Base-by-base conservation (phyloP, 2,888 invertebrate genomes). In the Nemoura dubitans region DNA sequence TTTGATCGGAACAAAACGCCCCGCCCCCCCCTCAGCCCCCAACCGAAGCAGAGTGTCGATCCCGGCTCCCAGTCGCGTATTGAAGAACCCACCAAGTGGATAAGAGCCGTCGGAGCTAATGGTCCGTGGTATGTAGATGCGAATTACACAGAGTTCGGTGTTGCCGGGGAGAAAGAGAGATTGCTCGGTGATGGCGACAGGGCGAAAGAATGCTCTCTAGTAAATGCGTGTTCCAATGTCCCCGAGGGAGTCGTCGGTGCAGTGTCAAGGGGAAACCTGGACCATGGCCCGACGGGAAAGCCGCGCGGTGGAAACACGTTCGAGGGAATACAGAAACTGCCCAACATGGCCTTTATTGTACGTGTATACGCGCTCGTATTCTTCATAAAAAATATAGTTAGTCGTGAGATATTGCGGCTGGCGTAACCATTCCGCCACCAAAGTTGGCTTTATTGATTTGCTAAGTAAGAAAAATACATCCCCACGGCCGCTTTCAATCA, bases 111-210 rank as follows among this genome's bases (percentile, higher is more conserved):
- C 59, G 59, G 21, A 76, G 85, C 76, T 87, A 87, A 87, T 87
- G 87, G 86, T 77, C 86, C 86, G 85, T 86, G 85, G 36, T 81
- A 87, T 86, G 85, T 81, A 87, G 85, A 87, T 87, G 85, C 85
- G 87, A 87, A 87, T 87, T 86, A 87, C 78, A 85, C 82, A 21
- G 83, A 83, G 83, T 42, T 42, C n/a, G 42, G 42, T 42, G n/a
- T 83, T 83, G 42, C 78, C 28, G 10, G 21, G 42, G 21, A 83
- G 6, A 42, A 42, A 83, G 27, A 83, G 27, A 83, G 36, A 30
- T 30, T 42, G 83, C 26, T 30, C 43, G 26, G 42, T 42, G 83
- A 83, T 42, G 42, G 30, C 25, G 83, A 16, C 26, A 21, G 83
- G 25, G 30, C n/a, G 83, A 42, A 83, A 42, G 83, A 83, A 78